Conservation (phyloP, 2,888 invertebrate species). For the Enchytraeus crypticus region DNA sequence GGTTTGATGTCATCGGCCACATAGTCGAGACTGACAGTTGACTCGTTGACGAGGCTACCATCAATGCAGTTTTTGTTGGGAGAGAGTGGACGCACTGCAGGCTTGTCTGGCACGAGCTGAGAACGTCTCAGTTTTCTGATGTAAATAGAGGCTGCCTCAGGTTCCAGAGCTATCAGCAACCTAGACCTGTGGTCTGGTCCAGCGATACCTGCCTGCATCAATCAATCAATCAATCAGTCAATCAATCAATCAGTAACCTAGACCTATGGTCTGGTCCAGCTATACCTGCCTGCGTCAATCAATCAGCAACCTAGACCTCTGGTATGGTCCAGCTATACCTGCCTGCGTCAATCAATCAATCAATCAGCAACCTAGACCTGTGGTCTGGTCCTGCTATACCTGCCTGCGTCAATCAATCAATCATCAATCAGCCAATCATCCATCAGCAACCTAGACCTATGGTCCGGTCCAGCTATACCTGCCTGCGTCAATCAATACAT, state of each 20-base stretch:
- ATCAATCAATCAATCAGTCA: neutral
- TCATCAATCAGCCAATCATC: no score
- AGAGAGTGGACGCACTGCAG: neutral
- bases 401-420: no score
- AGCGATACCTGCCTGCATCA: constrained; percentile 52
- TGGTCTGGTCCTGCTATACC: neutral
- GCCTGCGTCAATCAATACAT: constrained; percentile 47
- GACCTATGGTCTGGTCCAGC: constrained; percentile 49
- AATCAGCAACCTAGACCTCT: constrained; percentile 52
- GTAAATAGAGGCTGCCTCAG: constrained; percentile 55
- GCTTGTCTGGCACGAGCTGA: constrained; percentile 33
- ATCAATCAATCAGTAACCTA: constrained; percentile 49
- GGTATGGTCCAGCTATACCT: constrained; percentile 49
- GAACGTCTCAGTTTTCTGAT: constrained; percentile 52
- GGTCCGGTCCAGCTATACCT: constrained; percentile 49
- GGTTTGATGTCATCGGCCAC: constrained; percentile 5
- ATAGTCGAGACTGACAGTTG: neutral
- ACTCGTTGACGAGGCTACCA: neutral
- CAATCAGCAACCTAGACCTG: neutral
- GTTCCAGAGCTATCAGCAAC: constrained; percentile 54
- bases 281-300: constrained; percentile 51
- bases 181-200: constrained; percentile 49
- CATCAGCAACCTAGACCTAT: constrained; percentile 52
- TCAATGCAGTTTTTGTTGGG: neutral
- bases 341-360: constrained; percentile 31